Evolutionary conservation across 2,888 invertebrate species (phyloP), one percentile per base, ranked within the genome.

Genomic region (Coenonympha arcania): DNA sequence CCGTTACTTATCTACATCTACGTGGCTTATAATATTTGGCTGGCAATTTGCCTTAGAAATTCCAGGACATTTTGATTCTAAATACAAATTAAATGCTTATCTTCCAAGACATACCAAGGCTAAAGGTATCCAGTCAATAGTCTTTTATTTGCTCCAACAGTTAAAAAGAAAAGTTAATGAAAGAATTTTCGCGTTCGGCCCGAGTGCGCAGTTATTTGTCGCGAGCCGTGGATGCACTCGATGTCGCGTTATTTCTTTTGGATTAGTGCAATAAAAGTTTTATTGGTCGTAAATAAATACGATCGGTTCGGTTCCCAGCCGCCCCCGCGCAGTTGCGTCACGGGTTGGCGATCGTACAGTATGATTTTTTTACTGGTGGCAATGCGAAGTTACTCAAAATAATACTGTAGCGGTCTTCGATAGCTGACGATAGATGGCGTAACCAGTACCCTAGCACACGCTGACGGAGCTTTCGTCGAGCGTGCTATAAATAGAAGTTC

Each of bases 221-320:
- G 47, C 49, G 39, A 33, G 39, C 34, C 44, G 44, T 37, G 43
- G 31, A 31, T 55, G 52, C 50, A 51, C 48, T 50, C 41, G 41
- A 49, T 53, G 50, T 44, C 40, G 51, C 60, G 52, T 60, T 57
- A 59, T 59, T 61, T 54, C 54, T 58, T 60, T 59, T 52, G 58
- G 56, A 60, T 62, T 58, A 58, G 58, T 42, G 50, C 69, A 64
- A 70, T 76, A 76, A 77, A 74, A 71, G 34, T 70, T 76, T 76
- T 75, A 75, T 68, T 61, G 66, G 59, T 56, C 71, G 57, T 62
- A 60, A 60, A 60, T 58, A 60, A 52, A 58, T 55, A 55, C 52
- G 44, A 52, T 45, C 47, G 47, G 49, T 18, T 24, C 54, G 43
- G 39, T 46, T 39, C 19, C 16, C 46, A 24, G 31, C 44, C 39